Base-by-base conservation (phyloP, 2,888 invertebrate genomes). In the Chrysolina americana region DNA sequence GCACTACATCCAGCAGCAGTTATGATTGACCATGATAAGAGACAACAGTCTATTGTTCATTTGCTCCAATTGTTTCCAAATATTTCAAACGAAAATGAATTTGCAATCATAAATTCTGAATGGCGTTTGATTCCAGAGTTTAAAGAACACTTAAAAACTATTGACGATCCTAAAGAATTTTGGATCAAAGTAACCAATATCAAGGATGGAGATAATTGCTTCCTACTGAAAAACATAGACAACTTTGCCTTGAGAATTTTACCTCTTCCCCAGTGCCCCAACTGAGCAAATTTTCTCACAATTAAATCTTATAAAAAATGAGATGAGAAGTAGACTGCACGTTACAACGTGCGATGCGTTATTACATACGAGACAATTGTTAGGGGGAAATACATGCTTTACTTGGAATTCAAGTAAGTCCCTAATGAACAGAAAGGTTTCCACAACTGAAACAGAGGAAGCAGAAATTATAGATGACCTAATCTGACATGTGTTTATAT, bases 91-190 rank as follows among this genome's bases (percentile, higher is more conserved):
- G n/a, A n/a, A n/a, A n/a, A n/a, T n/a, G n/a, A n/a, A n/a, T n/a
- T n/a, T n/a, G n/a, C n/a, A n/a, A n/a, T n/a, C n/a, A n/a, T n/a
- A n/a, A n/a, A n/a, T n/a, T 50, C 8, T 13, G 50, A 50, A 50
- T 50, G 50, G 50, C 50, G 50, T 50, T 50, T 50, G 17, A 50
- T 50, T 50, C 50, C 50, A 2, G 50, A 50, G n/a, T 50, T 50
- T 17, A 6, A 50, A 50, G 50, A 50, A 6, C 6, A 50, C 1
- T 17, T 50, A 50, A 50, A 50, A 50, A 50, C 15, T 50, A 50
- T 50, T 50, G 50, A 50, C 17, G 50, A 50, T 50, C 50, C 50
- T 17, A n/a, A 10, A 17, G 50, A 50, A 50, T 50, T 50, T 50
- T 17, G 50, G 50, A 50, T 50, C 15, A 50, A 50, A 50, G 17